Evolutionary conservation across 2,888 invertebrate species (phyloP).

Genomic region (Gryllus longicercus): DNA sequence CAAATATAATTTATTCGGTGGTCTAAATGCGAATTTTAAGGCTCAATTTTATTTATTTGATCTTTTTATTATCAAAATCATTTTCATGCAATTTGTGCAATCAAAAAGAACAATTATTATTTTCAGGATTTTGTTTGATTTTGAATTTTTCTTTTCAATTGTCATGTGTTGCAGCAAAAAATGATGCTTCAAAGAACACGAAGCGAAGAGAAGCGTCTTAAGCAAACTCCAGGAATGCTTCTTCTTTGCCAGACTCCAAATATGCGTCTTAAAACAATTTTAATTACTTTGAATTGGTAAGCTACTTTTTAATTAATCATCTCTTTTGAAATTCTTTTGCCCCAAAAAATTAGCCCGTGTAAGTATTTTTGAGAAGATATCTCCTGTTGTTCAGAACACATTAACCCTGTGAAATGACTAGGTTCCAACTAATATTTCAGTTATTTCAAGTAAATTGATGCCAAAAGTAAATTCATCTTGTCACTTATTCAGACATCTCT

Average conservation of each 20-base stretch:
- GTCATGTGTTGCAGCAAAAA: constrained; percentile 54
- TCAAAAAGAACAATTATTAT: not conserved
- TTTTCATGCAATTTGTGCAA: not conserved
- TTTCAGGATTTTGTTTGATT: constrained; percentile 12
- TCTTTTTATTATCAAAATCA: not conserved
- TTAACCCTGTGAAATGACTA: not conserved
- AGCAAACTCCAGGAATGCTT: constrained; percentile 54
- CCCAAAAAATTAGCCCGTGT: no score
- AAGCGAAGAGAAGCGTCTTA: constrained; percentile 53
- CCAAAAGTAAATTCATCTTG: not conserved
- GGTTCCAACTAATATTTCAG: no score
- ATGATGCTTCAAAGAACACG: constrained; percentile 60
- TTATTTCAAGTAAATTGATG: no score
- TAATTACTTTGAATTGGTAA: constrained; percentile 81
- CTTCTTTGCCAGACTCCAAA: constrained; percentile 78
- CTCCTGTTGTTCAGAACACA: not conserved
- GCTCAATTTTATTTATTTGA: not conserved
- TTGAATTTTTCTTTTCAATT: constrained; percentile 17
- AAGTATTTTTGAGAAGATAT: no score
- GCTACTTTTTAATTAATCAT: constrained; percentile 24
- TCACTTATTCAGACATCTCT: no score
- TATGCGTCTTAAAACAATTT: constrained; percentile 79
- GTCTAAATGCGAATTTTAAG: not conserved
- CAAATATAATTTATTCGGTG: not conserved
- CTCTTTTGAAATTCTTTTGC: no score